These are phyloP conservation scores for Hippolais icterina DNA, from an alignment of 2,113 vertebrate species.

Conservation along the genomic window DNA sequence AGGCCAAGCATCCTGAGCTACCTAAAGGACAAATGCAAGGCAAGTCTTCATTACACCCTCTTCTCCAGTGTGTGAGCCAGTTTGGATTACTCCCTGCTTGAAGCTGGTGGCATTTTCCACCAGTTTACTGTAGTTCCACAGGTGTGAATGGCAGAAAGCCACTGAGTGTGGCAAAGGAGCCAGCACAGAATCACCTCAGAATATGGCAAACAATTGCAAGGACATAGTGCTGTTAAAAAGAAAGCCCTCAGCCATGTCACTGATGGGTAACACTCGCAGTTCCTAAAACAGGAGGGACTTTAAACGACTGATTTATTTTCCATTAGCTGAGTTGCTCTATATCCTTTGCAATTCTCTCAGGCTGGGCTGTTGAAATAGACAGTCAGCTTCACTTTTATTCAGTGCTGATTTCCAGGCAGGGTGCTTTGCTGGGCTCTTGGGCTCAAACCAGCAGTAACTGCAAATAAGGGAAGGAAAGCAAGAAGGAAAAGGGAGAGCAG, in stretches of 20 bases:
- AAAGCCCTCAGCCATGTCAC: not conserved
- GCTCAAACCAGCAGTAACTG: not conserved
- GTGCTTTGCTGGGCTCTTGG: not conserved
- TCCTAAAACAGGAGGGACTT: constrained; percentile 14
- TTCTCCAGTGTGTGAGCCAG: not conserved
- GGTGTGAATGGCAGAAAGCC: not conserved
- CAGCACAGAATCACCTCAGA: not conserved
- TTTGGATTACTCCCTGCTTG: not conserved
- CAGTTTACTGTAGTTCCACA: not conserved
- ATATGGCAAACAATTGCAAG: not conserved
- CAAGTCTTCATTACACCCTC: not conserved
- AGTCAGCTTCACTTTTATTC: constrained; percentile 41
- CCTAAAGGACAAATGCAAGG: not conserved
- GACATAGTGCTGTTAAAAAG: not conserved
- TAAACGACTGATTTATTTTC: constrained; percentile 16
- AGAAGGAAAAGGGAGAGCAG: not conserved
- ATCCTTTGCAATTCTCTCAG: not conserved
- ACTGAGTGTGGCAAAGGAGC: rapidly evolving
- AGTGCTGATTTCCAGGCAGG: not conserved
- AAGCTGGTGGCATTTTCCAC: not conserved
- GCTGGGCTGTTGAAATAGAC: not conserved
- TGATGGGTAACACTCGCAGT: not conserved
- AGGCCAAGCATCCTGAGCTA: not conserved
- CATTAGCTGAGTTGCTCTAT: not conserved
- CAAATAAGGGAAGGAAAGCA: not conserved